These are phyloP conservation scores for Rhinoptilus africanus DNA, from an alignment of 2,113 vertebrate species.

Conservation along the genomic window DNA sequence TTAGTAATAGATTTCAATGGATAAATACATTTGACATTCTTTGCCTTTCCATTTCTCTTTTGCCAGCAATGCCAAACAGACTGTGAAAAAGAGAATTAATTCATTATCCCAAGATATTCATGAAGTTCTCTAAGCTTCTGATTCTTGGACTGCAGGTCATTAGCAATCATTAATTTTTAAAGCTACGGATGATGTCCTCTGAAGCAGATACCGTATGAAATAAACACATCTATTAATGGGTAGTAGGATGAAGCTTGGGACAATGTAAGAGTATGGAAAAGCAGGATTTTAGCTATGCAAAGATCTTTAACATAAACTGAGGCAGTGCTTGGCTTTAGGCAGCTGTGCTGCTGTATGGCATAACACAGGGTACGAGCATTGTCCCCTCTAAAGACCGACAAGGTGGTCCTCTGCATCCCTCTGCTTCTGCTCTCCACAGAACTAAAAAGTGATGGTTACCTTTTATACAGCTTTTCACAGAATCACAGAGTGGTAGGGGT, in stretches of 20 bases:
- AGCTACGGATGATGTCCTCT: background rate
- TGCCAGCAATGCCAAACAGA: background rate
- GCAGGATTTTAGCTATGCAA: background rate
- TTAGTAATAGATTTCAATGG: background rate
- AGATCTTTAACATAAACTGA: background rate
- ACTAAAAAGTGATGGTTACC: background rate
- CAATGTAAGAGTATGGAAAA: background rate
- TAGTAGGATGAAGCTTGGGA: background rate
- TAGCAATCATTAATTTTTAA: slow-evolving; percentile 58
- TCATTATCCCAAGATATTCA: slow-evolving; percentile 29
- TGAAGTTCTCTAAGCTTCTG: background rate
- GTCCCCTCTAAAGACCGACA: background rate
- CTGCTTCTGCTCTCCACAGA: background rate
- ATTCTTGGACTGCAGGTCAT: slow-evolving; percentile 28
- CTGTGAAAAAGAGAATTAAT: slow-evolving; percentile 36
- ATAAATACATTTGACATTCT: background rate
- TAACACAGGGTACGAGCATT: background rate
- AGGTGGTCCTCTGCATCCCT: background rate
- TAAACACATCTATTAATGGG: background rate
- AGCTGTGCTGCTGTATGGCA: background rate
- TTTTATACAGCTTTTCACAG: background rate
- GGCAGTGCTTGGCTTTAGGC: background rate
- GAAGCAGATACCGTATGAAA: background rate
- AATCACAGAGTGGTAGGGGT: no score
- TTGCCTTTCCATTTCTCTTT: slow-evolving; percentile 2